Evolutionary conservation across 2,113 vertebrate species (phyloP), one percentile per base, ranked within the genome.

Genomic region (Archocentrus centrarchus): DNA sequence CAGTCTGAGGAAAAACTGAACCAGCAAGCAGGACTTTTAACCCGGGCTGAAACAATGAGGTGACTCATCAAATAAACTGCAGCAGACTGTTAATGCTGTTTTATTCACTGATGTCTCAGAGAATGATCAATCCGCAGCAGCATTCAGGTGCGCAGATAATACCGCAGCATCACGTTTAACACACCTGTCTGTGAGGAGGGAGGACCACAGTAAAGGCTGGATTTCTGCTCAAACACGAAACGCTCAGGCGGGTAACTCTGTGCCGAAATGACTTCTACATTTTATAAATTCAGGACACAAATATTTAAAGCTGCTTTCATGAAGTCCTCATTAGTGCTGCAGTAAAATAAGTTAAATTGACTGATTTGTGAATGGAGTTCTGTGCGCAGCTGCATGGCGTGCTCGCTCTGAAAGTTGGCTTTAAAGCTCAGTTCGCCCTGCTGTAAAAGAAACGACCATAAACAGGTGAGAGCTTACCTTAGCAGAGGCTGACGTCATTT

Each of bases 401-500:
- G 66, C 59, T 55, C 37, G 8, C 37, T 20, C 11, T 27, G 6
- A 32, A 32, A 17, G 44, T 32, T 27, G 5, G 3, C 1, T 53
- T 10, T 75, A 2, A 60, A 18, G 44, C 15, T 13, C 9, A 18
- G 18, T 6, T 7, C 17, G 5, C 18, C 39, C 30, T 24, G 18
- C 17, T 4, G 1, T 9, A 27, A 2, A 11, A 30, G 41, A 0
- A 22, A 50, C 6, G 4, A 47, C 44, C 44, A 1, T 0, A n/a
- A 39, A 2, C 32, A 35, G 14, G n/a, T 2, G 0, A 30, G 18
- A 13, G 35, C 86, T 91, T 80, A 96, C 96, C 95, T 96, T 96
- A 1, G 95, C 94, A 30, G 96, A 96, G 4, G 96, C 95, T 3
- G 96, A 96, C 81, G 96, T 96, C 95, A 96, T 96, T 14, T 66